These are phyloP conservation scores for Darwinula stevensoni DNA, from an alignment of 2,888 invertebrate species.

Conservation along the genomic window DNA sequence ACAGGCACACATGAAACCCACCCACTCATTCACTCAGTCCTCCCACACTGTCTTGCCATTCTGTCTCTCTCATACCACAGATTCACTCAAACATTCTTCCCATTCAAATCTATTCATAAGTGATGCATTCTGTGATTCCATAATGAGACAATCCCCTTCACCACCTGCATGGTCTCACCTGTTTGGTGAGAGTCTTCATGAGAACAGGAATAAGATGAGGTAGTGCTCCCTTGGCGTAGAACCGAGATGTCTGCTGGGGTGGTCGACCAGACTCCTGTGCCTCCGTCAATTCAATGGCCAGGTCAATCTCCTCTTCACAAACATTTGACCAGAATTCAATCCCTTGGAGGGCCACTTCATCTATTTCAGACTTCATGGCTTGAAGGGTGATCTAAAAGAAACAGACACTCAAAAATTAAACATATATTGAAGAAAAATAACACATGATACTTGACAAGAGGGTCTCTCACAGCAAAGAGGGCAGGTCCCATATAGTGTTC, in stretches of 20 bases:
- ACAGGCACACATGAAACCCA: neutral
- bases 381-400: slow-evolving; percentile 82
- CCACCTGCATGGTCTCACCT: no score
- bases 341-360: slow-evolving; percentile 87
- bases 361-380: slow-evolving; percentile 89
- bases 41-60: no score
- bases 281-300: slow-evolving; percentile 75
- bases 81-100: no score
- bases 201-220: slow-evolving; percentile 80
- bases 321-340: slow-evolving; percentile 99
- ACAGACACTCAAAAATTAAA: no score
- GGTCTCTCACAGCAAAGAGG: slow-evolving; percentile 42
- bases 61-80: no score
- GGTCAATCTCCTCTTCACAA: slow-evolving; percentile 93
- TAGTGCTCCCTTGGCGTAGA: slow-evolving; percentile 93
- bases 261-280: slow-evolving; percentile 75
- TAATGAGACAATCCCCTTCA: neutral
- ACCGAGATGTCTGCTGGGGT: slow-evolving; percentile 69
- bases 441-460: slow-evolving; percentile 1
- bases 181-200: slow-evolving; percentile 74
- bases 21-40: no score
- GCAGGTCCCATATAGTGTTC: slow-evolving; percentile 97
- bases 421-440: slow-evolving; percentile 9
- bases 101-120: no score
- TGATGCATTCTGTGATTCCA: no score